phyloP scores from a whole-genome alignment of 1,140 invertebrate genomes.

The Aphaenogaster ashmeadi region DNA sequence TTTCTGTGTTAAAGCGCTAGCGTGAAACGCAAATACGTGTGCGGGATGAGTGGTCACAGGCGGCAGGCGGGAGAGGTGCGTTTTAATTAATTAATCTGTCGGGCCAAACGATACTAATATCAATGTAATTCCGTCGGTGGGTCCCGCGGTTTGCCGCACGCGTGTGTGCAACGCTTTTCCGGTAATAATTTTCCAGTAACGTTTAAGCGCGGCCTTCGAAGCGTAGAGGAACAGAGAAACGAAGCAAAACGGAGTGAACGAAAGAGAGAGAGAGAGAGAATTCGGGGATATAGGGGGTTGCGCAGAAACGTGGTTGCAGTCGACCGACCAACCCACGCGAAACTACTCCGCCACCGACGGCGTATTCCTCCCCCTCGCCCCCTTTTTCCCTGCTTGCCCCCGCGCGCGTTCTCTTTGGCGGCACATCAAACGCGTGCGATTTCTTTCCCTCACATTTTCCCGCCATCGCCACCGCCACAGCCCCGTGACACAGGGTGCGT shows the following conservation, averaged over 20 bases:
- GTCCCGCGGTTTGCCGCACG: slow-evolving; percentile 82
- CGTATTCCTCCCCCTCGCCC: slow-evolving; percentile 68
- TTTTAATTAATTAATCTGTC: slow-evolving; percentile 87
- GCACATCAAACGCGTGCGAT: slow-evolving; percentile 85
- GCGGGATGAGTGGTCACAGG: slow-evolving; percentile 56
- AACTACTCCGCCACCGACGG: slow-evolving; percentile 82
- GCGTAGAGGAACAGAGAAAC: slow-evolving; percentile 48
- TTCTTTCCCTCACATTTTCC: slow-evolving; percentile 80
- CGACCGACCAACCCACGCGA: slow-evolving; percentile 74
- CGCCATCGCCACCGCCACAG: slow-evolving; percentile 21
- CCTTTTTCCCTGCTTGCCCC: slow-evolving; percentile 65
- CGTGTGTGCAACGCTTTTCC: slow-evolving; percentile 78
- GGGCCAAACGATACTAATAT: slow-evolving; percentile 84
- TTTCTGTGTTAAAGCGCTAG: slow-evolving; percentile 43
- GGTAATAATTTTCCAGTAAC: slow-evolving; percentile 78
- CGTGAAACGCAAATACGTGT: slow-evolving; percentile 48
- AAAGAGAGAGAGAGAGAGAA: not conserved
- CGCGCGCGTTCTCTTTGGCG: slow-evolving; percentile 82
- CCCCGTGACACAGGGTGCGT: slow-evolving; percentile 74
- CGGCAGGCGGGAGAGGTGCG: slow-evolving; percentile 63
- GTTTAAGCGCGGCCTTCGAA: slow-evolving; percentile 69
- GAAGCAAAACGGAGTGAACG: slow-evolving; percentile 29
- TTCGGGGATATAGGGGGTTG: slow-evolving; percentile 19
- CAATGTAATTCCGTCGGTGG: slow-evolving; percentile 82
- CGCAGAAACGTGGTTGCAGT: slow-evolving; percentile 71